These are phyloP conservation scores for Vicugna pacos DNA, from an alignment of 2,113 vertebrate genomes.

Conservation along the genomic window DNA sequence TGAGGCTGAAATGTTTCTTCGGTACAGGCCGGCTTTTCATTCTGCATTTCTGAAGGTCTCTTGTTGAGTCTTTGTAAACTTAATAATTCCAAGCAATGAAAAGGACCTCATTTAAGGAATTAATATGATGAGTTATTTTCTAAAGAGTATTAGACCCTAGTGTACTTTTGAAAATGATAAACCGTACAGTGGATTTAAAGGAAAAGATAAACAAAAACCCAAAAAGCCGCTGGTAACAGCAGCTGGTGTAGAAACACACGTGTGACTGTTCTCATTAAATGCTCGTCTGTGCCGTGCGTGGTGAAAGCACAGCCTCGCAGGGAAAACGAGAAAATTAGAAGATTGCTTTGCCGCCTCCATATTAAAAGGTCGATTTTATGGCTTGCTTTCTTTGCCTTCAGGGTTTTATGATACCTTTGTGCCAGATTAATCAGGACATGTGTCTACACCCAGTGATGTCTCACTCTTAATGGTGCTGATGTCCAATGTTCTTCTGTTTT, in stretches of 20 bases:
- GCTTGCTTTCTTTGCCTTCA: neutral
- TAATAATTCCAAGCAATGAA: neutral
- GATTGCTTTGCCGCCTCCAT: neutral
- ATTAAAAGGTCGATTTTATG: neutral
- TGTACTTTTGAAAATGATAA: too few species aligned
- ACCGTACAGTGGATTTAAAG: too few species aligned
- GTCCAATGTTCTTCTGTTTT: neutral
- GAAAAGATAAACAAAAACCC: too few species aligned
- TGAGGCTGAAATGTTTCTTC: neutral
- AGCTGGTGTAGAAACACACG: too few species aligned
- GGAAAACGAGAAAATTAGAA: neutral
- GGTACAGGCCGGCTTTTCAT: neutral
- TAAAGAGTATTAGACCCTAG: too few species aligned
- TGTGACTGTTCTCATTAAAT: neutral
- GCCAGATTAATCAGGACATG: neutral
- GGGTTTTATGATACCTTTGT: neutral
- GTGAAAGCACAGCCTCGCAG: neutral
- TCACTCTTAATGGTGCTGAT: neutral
- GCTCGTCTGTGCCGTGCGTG: neutral
- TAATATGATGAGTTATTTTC: neutral
- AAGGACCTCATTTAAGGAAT: neutral
- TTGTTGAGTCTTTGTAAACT: neutral
- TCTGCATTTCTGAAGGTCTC: neutral
- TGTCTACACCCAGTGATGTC: neutral
- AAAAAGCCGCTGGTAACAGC: too few species aligned